Evolutionary conservation across 1,140 invertebrate species (phyloP).

Genomic region (Nylanderia fulva): DNA sequence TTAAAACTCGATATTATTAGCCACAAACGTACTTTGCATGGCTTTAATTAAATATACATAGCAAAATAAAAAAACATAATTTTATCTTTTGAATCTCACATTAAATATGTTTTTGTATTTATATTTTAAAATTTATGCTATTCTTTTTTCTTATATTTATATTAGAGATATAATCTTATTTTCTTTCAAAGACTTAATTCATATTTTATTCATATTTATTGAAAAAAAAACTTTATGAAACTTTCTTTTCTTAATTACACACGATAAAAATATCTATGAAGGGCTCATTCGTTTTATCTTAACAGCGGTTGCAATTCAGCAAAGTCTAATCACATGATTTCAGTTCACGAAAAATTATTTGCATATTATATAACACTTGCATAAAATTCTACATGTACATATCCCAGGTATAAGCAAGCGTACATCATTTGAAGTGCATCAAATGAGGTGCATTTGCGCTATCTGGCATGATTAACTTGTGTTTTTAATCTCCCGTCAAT

Average conservation of each 20-base stretch:
- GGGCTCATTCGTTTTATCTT: slow-evolving; percentile 76
- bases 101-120: background rate
- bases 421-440: slow-evolving; percentile 9
- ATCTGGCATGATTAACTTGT: slow-evolving; percentile 10
- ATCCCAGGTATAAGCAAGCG: too few species aligned
- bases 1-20: background rate
- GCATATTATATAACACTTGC: slow-evolving; percentile 42
- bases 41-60: slow-evolving; percentile 53
- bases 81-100: background rate
- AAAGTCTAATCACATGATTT: slow-evolving; percentile 78
- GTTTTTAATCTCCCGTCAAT: slow-evolving; percentile 46
- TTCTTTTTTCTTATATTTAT: background rate
- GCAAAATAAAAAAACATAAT: slow-evolving; percentile 10
- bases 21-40: slow-evolving; percentile 53
- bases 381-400: slow-evolving; percentile 46
- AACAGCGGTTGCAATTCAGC: slow-evolving; percentile 86
- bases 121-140: background rate
- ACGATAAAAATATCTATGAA: slow-evolving; percentile 26
- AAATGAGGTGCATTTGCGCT: too few species aligned
- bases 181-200: slow-evolving; percentile 18
- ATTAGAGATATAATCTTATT: slow-evolving; percentile 10
- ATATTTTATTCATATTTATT: slow-evolving; percentile 8
- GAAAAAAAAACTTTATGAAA: too few species aligned
- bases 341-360: slow-evolving; percentile 53
- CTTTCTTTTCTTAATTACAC: slow-evolving; percentile 9